Percentiles rank a stretch among this genome's conserved stretches.
Conservation (phyloP, 2,797 vertebrate genomes). For the Enoplosus armatus region DNA sequence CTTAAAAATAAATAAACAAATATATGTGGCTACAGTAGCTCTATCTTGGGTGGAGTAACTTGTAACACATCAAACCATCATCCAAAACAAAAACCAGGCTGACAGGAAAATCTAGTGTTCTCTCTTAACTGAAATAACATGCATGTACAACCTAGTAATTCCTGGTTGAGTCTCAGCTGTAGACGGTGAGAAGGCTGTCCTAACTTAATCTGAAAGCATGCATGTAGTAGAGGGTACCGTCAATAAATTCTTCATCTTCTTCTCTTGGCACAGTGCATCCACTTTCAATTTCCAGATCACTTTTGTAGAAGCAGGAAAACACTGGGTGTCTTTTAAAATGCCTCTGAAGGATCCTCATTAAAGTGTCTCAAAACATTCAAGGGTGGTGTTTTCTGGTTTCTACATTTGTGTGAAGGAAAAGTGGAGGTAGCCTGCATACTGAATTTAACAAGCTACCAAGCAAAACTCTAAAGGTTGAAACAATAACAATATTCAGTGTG, state of each 20-base stretch:
- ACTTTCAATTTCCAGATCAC: background rate
- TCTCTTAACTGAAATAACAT: conserved; percentile 20
- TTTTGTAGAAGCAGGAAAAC: background rate
- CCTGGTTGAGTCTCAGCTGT: background rate
- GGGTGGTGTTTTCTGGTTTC: background rate
- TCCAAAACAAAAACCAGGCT: conserved; percentile 32
- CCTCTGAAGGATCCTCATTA: background rate
- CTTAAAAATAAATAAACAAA: background rate
- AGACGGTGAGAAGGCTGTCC: background rate
- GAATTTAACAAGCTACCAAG: background rate
- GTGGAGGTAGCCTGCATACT: background rate
- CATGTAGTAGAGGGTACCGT: too few relatives aligned
- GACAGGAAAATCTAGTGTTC: conserved; percentile 37
- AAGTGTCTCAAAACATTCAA: background rate
- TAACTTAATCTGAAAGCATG: background rate
- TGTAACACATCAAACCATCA: conserved; percentile 21
- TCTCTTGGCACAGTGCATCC: background rate
- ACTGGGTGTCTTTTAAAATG: background rate
- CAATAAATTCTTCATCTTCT: background rate
- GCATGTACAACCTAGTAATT: background rate
- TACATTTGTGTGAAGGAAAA: background rate
- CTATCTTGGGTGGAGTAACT: conserved; percentile 13
- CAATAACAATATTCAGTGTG: background rate
- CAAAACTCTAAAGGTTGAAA: background rate
- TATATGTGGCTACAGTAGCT: background rate